These are phyloP conservation scores for Sepiola atlantica DNA, from an alignment of 2,888 invertebrate genomes.

Conservation along the genomic window DNA sequence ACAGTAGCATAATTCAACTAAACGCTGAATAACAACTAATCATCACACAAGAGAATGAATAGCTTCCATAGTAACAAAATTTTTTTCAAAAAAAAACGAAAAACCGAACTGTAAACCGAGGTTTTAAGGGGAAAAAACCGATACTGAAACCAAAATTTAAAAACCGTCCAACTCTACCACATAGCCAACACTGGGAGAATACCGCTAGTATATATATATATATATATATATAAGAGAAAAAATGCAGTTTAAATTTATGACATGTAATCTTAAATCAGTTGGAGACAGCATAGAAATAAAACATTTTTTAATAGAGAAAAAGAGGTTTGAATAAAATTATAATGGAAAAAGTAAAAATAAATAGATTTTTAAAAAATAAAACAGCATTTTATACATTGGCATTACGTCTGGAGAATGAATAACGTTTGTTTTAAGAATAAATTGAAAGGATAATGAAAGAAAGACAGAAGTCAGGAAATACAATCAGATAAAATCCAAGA, in stretches of 20 bases:
- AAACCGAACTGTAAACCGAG: too few relatives aligned
- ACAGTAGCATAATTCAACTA: too few relatives aligned
- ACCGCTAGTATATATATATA: too few relatives aligned
- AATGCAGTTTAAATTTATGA: not conserved
- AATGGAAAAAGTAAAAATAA: not conserved
- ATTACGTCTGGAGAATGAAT: not conserved
- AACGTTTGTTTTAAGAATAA: not conserved
- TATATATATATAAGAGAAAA: not conserved
- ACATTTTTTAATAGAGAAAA: not conserved
- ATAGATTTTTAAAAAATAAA: not conserved
- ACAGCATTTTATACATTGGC: not conserved
- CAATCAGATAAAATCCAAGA: constrained; percentile 8
- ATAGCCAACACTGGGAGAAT: too few relatives aligned
- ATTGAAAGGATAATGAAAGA: not conserved
- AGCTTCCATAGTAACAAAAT: too few relatives aligned
- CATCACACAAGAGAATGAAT: too few relatives aligned
- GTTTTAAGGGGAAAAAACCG: too few relatives aligned
- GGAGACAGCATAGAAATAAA: not conserved
- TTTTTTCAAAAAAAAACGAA: too few relatives aligned
- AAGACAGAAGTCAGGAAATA: not conserved
- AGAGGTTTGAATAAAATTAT: not conserved
- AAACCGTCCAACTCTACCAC: too few relatives aligned
- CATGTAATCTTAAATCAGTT: not conserved
- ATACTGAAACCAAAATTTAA: too few relatives aligned
- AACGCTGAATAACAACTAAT: too few relatives aligned